These are phyloP conservation scores for Homarus gammarus DNA, from an alignment of 2,888 invertebrate species.

Conservation along the genomic window DNA sequence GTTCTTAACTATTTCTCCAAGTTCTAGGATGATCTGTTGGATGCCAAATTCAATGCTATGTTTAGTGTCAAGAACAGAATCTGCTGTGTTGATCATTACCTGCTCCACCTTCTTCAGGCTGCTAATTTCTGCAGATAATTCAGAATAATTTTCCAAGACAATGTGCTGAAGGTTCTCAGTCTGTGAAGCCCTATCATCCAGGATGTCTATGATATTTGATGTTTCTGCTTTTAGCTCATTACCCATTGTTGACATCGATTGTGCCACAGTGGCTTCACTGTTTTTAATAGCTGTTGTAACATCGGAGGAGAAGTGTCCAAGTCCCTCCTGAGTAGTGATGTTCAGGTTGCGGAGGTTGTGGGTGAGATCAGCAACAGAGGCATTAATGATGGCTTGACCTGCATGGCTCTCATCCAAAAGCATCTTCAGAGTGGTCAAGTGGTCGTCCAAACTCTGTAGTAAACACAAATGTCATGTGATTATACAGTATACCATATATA, in stretches of 20 bases:
- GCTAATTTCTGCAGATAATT: slow-evolving; percentile 79
- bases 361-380: slow-evolving; percentile 47
- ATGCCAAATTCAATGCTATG: slow-evolving; percentile 91
- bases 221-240: slow-evolving; percentile 53
- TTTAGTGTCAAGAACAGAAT: slow-evolving; percentile 90
- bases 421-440: slow-evolving; percentile 48
- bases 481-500: neutral
- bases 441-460: slow-evolving; percentile 64
- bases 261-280: slow-evolving; percentile 13
- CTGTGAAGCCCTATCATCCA: slow-evolving; percentile 83
- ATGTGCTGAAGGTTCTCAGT: slow-evolving; percentile 82
- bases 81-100: slow-evolving; percentile 89
- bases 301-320: slow-evolving; percentile 40
- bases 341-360: slow-evolving; percentile 49
- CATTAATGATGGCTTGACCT: slow-evolving; percentile 46
- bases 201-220: slow-evolving; percentile 78
- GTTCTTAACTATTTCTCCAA: slow-evolving; percentile 80
- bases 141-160: slow-evolving; percentile 82
- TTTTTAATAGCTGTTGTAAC: slow-evolving; percentile 46
- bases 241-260: slow-evolving; percentile 17
- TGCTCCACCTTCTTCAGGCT: slow-evolving; percentile 87
- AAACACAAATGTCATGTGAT: neutral
- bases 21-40: slow-evolving; percentile 88
- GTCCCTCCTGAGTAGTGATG: slow-evolving; percentile 42
- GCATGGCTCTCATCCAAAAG: slow-evolving; percentile 57